Conservation (phyloP, 1,140 invertebrate genomes). For the Stratiolaelaps scimitus region DNA sequence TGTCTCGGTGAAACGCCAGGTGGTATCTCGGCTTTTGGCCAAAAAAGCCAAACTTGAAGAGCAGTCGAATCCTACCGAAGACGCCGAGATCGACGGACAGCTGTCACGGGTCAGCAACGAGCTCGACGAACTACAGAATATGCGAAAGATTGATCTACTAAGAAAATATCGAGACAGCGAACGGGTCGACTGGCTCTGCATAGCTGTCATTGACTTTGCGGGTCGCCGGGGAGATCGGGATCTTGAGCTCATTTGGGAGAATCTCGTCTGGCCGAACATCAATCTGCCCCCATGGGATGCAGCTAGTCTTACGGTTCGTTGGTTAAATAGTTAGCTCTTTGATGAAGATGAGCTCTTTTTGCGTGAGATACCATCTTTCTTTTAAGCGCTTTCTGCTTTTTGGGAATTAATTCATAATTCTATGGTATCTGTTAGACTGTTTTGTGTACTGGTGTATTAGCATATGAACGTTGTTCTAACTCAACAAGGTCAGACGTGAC, state of each 20-base stretch:
- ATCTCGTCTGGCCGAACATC: slow-evolving; percentile 13
- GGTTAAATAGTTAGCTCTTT: too few species aligned
- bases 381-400: too few species aligned
- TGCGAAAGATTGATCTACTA: slow-evolving; percentile 1
- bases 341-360: too few species aligned
- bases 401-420: too few species aligned
- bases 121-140: background rate
- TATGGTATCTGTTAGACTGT: too few species aligned
- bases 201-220: slow-evolving; percentile 16
- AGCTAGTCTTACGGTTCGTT: too few species aligned
- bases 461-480: too few species aligned
- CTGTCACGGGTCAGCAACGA: background rate
- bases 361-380: too few species aligned
- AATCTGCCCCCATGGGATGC: background rate
- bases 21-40: background rate
- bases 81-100: background rate
- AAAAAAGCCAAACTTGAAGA: slow-evolving; percentile 12
- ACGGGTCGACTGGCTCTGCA: background rate
- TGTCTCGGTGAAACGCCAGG: background rate
- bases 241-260: slow-evolving; percentile 5
- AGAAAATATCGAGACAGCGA: slow-evolving; percentile 1
- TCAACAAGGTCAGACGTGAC: too few species aligned
- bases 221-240: slow-evolving; percentile 5
- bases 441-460: too few species aligned
- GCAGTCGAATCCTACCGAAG: background rate